Evolutionary conservation across 2,113 vertebrate genomes (phyloP).

Genomic region (Myxocyprinus asiaticus): DNA sequence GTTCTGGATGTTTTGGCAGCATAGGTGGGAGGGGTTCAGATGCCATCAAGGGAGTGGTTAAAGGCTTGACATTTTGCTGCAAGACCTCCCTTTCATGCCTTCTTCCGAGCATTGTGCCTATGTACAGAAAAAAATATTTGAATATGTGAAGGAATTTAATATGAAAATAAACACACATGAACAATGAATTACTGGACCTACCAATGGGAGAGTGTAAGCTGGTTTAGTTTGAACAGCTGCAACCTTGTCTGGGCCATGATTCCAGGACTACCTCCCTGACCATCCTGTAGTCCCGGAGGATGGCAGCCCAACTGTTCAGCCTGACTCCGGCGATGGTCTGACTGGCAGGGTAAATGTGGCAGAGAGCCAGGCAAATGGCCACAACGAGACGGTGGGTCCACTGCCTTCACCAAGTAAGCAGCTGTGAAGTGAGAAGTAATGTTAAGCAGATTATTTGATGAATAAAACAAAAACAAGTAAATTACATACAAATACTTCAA

Average conservation of each 20-base stretch:
- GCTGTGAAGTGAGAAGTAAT: background rate
- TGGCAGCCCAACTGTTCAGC: conserved; percentile 21
- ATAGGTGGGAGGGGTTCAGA: too few species aligned
- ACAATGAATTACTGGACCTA: too few species aligned
- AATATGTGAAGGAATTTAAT: too few species aligned
- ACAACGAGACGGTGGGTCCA: background rate
- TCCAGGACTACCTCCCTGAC: conserved; percentile 10
- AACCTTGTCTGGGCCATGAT: background rate
- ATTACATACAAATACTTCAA: background rate
- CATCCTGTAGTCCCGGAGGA: conserved; percentile 14
- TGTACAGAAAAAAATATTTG: too few species aligned
- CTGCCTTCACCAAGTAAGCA: background rate
- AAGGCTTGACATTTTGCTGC: too few species aligned
- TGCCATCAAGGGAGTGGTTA: too few species aligned
- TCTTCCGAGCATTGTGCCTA: too few species aligned
- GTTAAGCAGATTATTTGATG: background rate
- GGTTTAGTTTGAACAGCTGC: conserved; percentile 7
- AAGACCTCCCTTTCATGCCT: too few species aligned
- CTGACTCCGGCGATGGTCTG: conserved; percentile 1
- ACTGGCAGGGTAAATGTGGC: conserved; percentile 1
- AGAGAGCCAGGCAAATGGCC: conserved; percentile 26
- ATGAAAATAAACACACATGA: too few species aligned
- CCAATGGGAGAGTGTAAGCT: background rate
- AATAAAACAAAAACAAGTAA: too few species aligned
- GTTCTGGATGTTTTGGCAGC: too few species aligned